A percentile compares a stretch with the other conserved stretches of the same genome.
Evolutionary conservation across 2,113 vertebrate species (phyloP).

Genomic region (Dasypus novemcinctus): DNA sequence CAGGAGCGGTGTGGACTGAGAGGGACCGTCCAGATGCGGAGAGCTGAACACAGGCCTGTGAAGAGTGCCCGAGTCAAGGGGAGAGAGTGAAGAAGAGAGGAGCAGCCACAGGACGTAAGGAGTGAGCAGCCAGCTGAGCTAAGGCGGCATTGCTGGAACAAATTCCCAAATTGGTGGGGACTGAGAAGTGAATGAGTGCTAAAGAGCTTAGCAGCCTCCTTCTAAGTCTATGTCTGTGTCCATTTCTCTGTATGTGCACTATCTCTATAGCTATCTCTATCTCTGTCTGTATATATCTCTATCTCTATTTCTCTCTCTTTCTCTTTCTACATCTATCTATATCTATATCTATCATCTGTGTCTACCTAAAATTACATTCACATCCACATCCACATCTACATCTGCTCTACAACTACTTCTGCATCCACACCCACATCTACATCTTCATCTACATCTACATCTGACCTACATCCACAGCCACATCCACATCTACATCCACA

Average conservation of each 20-base stretch:
- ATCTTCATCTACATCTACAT: too few species aligned
- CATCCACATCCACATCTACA: too few species aligned
- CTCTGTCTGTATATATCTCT: accelerated
- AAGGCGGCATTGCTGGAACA: too few species aligned
- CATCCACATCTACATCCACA: too few species aligned
- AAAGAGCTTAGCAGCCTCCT: accelerated
- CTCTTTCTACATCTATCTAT: too few species aligned
- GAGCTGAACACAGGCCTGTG: accelerated
- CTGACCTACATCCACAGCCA: too few species aligned
- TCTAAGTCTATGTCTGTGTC: background rate
- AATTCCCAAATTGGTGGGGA: accelerated
- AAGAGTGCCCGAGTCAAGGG: background rate
- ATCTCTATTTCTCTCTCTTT: accelerated
- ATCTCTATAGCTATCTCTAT: accelerated
- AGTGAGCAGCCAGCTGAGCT: background rate
- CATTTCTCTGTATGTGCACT: too few species aligned
- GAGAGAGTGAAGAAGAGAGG: background rate
- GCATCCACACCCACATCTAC: too few species aligned
- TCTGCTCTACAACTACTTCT: too few species aligned
- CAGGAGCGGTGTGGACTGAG: background rate
- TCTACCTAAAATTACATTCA: too few species aligned
- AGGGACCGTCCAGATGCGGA: accelerated
- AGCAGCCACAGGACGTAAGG: accelerated
- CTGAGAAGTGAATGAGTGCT: accelerated
- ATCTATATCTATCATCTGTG: background rate